These are phyloP conservation scores for Collichthys lucidus DNA, from an alignment of 2,113 vertebrate genomes.

Conservation along the genomic window DNA sequence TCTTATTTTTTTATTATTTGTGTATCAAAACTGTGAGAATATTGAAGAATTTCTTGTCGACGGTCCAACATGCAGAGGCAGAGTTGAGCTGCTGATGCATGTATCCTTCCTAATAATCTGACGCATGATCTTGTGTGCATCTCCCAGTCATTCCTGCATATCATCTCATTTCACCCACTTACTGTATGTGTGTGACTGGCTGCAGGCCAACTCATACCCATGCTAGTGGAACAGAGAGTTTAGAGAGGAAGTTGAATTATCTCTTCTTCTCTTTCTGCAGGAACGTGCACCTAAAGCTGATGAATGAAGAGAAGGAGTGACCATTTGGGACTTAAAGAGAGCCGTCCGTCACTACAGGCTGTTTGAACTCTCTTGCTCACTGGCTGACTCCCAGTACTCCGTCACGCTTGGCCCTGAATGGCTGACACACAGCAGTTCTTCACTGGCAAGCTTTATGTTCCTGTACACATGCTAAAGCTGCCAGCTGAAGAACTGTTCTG, in stretches of 20 bases:
- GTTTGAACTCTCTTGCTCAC: constrained; percentile 16
- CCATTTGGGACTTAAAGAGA: background rate
- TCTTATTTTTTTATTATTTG: constrained; percentile 20
- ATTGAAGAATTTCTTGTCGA: constrained; percentile 41
- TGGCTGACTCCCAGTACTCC: constrained; percentile 29
- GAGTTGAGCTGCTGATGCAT: constrained; percentile 31
- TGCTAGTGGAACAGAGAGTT: constrained; percentile 46
- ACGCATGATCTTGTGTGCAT: constrained; percentile 56
- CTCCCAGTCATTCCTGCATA: constrained; percentile 43
- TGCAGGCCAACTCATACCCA: constrained; percentile 56
- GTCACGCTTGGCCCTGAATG: constrained; percentile 67
- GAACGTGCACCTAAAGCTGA: constrained; percentile 37
- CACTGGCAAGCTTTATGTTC: constrained; percentile 99
- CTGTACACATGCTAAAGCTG: constrained; percentile 98
- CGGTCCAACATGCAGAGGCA: constrained; percentile 35
- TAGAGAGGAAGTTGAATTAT: constrained; percentile 53
- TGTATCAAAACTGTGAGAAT: constrained; percentile 22
- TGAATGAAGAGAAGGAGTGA: constrained; percentile 34
- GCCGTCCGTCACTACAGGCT: constrained; percentile 19
- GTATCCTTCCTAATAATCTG: constrained; percentile 50
- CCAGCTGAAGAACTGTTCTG: constrained; percentile 99
- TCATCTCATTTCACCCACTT: constrained; percentile 63
- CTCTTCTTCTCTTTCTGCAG: constrained; percentile 67
- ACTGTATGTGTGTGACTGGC: constrained; percentile 55
- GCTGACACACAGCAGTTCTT: constrained; percentile 98